Evolutionary conservation across 1,140 invertebrate species (phyloP).

Genomic region (Drosophila kurseongensis): DNA sequence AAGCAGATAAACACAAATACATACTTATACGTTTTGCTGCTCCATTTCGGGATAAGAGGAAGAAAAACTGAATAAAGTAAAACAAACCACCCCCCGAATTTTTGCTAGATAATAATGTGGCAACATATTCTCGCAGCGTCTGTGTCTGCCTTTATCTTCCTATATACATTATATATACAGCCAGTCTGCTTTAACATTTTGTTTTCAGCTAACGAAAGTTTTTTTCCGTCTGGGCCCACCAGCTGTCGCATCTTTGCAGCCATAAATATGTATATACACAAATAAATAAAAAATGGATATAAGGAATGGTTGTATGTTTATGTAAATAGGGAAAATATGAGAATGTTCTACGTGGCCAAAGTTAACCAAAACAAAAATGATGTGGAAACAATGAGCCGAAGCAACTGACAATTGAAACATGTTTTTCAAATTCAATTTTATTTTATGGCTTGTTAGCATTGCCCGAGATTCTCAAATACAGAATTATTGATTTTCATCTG

Average conservation of each 20-base stretch:
- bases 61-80: conserved; percentile 11
- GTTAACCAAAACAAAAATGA: conserved; percentile 52
- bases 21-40: conserved; percentile 45
- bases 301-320: conserved; percentile 50
- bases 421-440: conserved; percentile 43
- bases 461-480: conserved; percentile 13
- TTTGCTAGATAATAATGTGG: conserved; percentile 78
- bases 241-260: conserved; percentile 51
- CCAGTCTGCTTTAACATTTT: conserved; percentile 63
- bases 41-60: conserved; percentile 47
- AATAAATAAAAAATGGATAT: conserved; percentile 46
- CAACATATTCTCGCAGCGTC: conserved; percentile 79
- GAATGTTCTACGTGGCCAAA: conserved; percentile 38
- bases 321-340: conserved; percentile 43
- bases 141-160: conserved; percentile 71
- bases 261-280: conserved; percentile 49
- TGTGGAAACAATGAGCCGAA: conserved; percentile 56
- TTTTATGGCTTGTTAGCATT: conserved; percentile 28
- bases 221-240: conserved; percentile 42
- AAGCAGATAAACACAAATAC: conserved; percentile 71
- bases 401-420: conserved; percentile 49
- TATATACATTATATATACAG: conserved; percentile 25
- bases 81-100: conserved; percentile 32
- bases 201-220: conserved; percentile 32
- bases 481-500: conserved; percentile 35